Base-by-base conservation (phyloP, 2,888 invertebrate species). In the Neuroscelio doddi region DNA sequence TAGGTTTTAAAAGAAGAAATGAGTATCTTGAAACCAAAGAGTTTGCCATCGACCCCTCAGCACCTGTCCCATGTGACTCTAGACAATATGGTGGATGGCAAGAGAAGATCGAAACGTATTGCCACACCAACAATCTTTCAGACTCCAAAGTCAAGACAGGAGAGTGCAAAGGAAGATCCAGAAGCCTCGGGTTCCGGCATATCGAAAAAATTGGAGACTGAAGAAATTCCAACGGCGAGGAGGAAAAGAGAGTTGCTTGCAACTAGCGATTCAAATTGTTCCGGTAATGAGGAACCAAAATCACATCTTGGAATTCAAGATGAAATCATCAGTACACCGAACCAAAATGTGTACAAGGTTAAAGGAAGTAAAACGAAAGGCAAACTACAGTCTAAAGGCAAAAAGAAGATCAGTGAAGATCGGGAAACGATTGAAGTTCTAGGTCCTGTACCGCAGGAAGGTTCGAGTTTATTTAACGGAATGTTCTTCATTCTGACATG, bases 401-500 rank as follows among this genome's bases (percentile, higher is more conserved):
- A 5, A 16, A 21, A 83, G 86, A 8, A 88, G 87, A 72, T 87
- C 87, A 73, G 85, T 16, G 87, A 87, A 47, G 86, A 86, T 59
- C 86, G 87, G 3, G 86, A 86, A 45, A 86, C 87, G 0, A 81
- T 87, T 0, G 83, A 85, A 0, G 78, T 80, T 0, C 78, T 89
- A 1, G 90, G 90, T 0, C 90, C 89, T 0, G 87, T 90, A 12
- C 89, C 65, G 36, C 73, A 51, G 57, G 73, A 71, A 0, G 86
- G 87, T 10, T 85, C 86, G 64, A 78, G 85, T 78, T 58, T 82
- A 83, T 90, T 90, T 72, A 85, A 85, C 0, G 89, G 88, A 0
- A 82, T 88, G 49, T 86, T 87, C 51, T 90, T 90, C 75, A 72
- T 90, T 29, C 74, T 90, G 0, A 89, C 90, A 0, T 90, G 89